These are phyloP conservation scores for Antennarius striatus DNA, from an alignment of 2,113 vertebrate genomes.

Conservation along the genomic window DNA sequence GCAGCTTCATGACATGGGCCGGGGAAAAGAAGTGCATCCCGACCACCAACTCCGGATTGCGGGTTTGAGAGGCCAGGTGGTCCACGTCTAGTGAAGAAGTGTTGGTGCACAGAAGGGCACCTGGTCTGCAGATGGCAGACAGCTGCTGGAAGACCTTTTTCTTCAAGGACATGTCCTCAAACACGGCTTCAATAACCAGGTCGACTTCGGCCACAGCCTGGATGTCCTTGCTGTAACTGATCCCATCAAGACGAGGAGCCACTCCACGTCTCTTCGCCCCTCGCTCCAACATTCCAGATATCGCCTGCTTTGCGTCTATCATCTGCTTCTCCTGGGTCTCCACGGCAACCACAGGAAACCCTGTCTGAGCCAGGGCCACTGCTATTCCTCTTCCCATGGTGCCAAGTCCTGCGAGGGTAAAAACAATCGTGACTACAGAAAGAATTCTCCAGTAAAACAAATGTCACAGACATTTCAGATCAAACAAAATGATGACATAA, in stretches of 20 bases:
- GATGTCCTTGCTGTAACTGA: conserved; percentile 80
- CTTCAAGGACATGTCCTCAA: conserved; percentile 90
- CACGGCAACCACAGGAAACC: conserved; percentile 86
- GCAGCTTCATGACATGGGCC: conserved; percentile 89
- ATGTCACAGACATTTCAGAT: conserved; percentile 11
- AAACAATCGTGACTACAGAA: conserved; percentile 5
- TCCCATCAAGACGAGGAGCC: conserved; percentile 45
- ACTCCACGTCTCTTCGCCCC: conserved; percentile 75
- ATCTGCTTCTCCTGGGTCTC: conserved; percentile 85
- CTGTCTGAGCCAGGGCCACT: conserved; percentile 82
- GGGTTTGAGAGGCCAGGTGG: conserved; percentile 83
- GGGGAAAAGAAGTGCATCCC: conserved; percentile 95
- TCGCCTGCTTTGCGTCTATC: conserved; percentile 73
- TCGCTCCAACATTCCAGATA: conserved; percentile 79
- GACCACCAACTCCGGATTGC: conserved; percentile 83
- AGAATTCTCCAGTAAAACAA: not conserved
- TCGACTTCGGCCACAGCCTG: conserved; percentile 78
- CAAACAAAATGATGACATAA: not conserved
- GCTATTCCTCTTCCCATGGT: conserved; percentile 93
- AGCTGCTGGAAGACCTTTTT: conserved; percentile 85
- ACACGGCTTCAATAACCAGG: conserved; percentile 92
- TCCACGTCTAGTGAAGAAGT: conserved; percentile 88
- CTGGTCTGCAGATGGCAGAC: conserved; percentile 81
- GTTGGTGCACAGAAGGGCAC: conserved; percentile 85
- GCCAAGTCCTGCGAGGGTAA: conserved; percentile 83